Base-by-base conservation (phyloP, 92 coral and sea anemone species). In the Palythoa heliodiscus region DNA sequence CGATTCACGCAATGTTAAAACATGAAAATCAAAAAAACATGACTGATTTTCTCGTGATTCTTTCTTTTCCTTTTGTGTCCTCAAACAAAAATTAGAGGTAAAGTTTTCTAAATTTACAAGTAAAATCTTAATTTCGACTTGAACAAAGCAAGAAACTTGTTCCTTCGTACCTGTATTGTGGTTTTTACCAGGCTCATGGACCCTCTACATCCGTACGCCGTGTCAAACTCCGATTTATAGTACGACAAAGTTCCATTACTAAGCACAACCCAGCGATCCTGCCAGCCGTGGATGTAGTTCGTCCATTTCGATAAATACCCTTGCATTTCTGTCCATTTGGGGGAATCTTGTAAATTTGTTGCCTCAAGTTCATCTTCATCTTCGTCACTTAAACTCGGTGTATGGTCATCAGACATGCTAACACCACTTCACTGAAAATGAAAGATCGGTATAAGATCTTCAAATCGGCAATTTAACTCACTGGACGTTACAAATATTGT, bases 261-360 rank as follows among this genome's bases (percentile, higher is more conserved):
- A 23, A 97, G 83, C n/a, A 97, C 95, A 19, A 97, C 98, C 95
- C 94, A 97, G 83, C 99, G 89, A 79, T 97, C 99, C 69, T 97
- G 99, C 99, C 99, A 97, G 66, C 99, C 99, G 69, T 97, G 99
- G 52, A 97, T 89, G 76, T 97, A 97, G 94, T 97, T 97, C 22
- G 99, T 97, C 99, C 99, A 97, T 87, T 97, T 97, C 79, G 99
- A 97, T 75, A 97, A 89, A 85, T 91, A 82, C 14, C 95, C 99
- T 86, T 97, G 98, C 76, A 90, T 82, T 53, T 92, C 95, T 57
- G 95, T 93, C 17, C 91, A 91, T 75, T 80, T 91, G 3, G 95
- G 95, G 48, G 86, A 77, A 39, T 85, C 73, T 55, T 86, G 92
- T 47, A 93, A 86, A 47, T 77, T 87, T 5, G 89, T 71, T 43